Base-by-base conservation (phyloP, 1,140 invertebrate genomes). In the Diachasma alloeum region DNA sequence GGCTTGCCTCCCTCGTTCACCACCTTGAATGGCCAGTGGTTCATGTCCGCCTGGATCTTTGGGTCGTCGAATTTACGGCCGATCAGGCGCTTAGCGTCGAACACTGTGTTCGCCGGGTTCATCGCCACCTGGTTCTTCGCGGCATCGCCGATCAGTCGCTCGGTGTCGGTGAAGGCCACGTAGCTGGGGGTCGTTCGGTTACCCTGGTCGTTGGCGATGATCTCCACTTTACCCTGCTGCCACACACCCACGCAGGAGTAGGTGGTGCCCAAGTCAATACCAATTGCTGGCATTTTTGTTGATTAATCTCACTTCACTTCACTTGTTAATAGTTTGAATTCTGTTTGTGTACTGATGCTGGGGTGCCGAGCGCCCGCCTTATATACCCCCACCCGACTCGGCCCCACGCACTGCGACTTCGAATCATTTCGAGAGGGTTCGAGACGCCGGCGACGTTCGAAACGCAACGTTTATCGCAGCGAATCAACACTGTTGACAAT, bases 291-390 rank as follows among this genome's bases (percentile, higher is more conserved):
- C 4, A 31, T 36, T 36, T 31, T 67, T 67, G n/a, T 36, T 36
- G 4, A 36, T 31, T 66, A 26, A 36, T 0, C 36, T 67, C 26
- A 37, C n/a, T n/a, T 67, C n/a, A 36, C 36, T 26, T 68, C 42
- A 66, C 24, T 76, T 46, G 48, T 73, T 73, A 66, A 22, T 76
- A 17, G 70, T 67, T 76, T 72, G 56, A 69, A 72, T 63, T 76
- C 13, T 76, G 39, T 72, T 76, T 76, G 48, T 72, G 26, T 22
- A 76, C 75, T 76, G 75, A 39, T 56, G 26, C 24, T 11, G 39
- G 9, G n/a, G 9, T 0, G 39, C 4, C 13, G 17, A 17, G 13
- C 75, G 13, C 22, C 26, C 26, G 22, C 11, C 44, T 75, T 74
- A 59, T 74, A 76, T 76, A 76, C 15, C n/a, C 72, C 22, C 31